Base-by-base conservation (phyloP, 2,797 vertebrate genomes). In the Lutra lutra region DNA sequence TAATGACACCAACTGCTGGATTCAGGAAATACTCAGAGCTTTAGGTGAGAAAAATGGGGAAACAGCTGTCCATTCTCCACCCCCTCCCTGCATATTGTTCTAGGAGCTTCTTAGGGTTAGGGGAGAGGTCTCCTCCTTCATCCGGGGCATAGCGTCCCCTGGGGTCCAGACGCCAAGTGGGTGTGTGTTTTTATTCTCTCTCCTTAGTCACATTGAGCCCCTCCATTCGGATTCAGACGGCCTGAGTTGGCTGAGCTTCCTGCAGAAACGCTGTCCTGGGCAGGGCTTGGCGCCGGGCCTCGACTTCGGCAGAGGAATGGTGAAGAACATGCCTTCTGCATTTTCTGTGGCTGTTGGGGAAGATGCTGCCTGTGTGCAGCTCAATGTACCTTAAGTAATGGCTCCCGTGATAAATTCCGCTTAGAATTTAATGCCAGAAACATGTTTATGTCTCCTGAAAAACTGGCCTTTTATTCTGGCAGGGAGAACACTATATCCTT, bases 401-500 rank as follows among this genome's bases (percentile, higher is more conserved):
- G 92, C 82, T 95, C 86, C 87, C 27, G 1, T 95, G 96, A 95
- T 83, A 95, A 93, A 95, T 88, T 93, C 60, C 0, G 0, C 94
- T 95, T 86, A 62, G 72, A 86, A 72, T 96, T 90, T 82, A 96
- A 90, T 83, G 86, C 91, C 73, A 77, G 93, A 68, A 64, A 70
- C 64, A 84, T 32, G 79, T 88, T 97, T 96, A 77, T 86, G 92
- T 95, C 94, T 95, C 85, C 68, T 60, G 90, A 95, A 95, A 96
- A 89, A 54, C 82, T 92, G 86, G 95, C 95, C 94, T 96, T 95
- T 94, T 94, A 88, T 96, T 96, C 94, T 92, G 94, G 83, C 82
- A 56, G 38, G 86, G 86, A 88, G 96, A 96, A 97, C 91, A 92
- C 91, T 95, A 64, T 86, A 96, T 96, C 86, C 91, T 94, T 92